Base-by-base conservation (phyloP, 2,797 vertebrate genomes). In the Vireo griseus region DNA sequence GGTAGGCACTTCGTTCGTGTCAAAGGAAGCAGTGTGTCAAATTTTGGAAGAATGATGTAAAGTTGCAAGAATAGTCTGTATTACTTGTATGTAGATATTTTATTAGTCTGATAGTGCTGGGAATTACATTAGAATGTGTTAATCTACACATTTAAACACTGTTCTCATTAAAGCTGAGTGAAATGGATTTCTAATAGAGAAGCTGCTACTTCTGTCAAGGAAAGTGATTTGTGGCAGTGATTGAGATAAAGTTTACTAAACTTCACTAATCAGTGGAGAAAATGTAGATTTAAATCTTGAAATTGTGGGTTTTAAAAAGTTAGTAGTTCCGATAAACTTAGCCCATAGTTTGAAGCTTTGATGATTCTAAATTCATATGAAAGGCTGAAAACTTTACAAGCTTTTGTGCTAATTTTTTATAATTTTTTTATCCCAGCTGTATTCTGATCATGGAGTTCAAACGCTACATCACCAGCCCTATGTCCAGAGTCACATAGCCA, bases 401-500 rank as follows among this genome's bases (percentile, higher is more conserved):
- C 54, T 94, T 96, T 72, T 86, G 5, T 74, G 57, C 21, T 86
- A n/a, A 42, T 48, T 76, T 83, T 44, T 72, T 42, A 15, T 21
- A 2, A 78, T 1, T 59, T 31, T 57, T 50, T 48, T 20, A 4
- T 83, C 48, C n/a, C 78, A 98, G 98, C 88, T 97, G 58, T 98
- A 97, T 96, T 94, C 97, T 90, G 98, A 97, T 95, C 97, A 97
- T 89, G 97, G 97, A 95, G 91, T 97, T 95, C 98, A 97, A 97
- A 87, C 96, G 55, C 68, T 96, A 1, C 97, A 97, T 91, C 97
- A 97, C 84, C 98, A 98, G 78, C 87, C 97, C 90, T 97, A 97
- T n/a, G 75, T 97, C 79, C 96, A 97, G 92, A 97, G 93, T 95
- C 96, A 97, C 63, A 89, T 98, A 87, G 94, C 97, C 42, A 35